Evolutionary conservation across 2,797 vertebrate species (phyloP).

Genomic region (Macrochelys suwanniensis): DNA sequence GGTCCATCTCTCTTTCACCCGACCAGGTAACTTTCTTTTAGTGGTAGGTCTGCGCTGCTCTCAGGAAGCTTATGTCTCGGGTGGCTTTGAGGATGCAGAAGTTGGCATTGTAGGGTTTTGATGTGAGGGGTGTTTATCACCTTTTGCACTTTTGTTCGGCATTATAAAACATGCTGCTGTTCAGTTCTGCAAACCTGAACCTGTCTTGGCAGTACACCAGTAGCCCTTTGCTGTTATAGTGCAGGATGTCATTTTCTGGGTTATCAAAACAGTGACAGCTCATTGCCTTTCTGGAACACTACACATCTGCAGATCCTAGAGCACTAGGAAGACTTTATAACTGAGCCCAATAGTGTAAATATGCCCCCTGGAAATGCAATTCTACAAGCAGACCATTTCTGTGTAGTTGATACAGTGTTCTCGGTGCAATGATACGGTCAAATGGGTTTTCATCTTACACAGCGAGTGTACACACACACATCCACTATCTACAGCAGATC

Average conservation of each 20-base stretch:
- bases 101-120: not conserved
- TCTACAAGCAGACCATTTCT: not conserved
- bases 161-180: not conserved
- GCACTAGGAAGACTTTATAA: not conserved
- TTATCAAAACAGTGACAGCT: not conserved
- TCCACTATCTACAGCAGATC: not conserved
- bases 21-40: conserved; percentile 88
- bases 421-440: not conserved
- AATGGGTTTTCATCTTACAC: not conserved
- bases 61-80: not conserved
- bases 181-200: not conserved
- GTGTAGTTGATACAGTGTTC: not conserved
- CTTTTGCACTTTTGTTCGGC: not conserved
- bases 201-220: not conserved
- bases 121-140: too few species aligned
- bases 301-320: not conserved
- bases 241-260: not conserved
- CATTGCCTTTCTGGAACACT: not conserved
- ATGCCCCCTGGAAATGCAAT: not conserved
- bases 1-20: conserved; percentile 93
- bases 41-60: not conserved
- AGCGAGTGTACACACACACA: not conserved
- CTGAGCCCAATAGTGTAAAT: not conserved
- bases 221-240: not conserved
- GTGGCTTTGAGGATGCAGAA: not conserved